Base-by-base conservation (phyloP, 92 coral and sea anemone genomes). In the Galaxea fascicularis region DNA sequence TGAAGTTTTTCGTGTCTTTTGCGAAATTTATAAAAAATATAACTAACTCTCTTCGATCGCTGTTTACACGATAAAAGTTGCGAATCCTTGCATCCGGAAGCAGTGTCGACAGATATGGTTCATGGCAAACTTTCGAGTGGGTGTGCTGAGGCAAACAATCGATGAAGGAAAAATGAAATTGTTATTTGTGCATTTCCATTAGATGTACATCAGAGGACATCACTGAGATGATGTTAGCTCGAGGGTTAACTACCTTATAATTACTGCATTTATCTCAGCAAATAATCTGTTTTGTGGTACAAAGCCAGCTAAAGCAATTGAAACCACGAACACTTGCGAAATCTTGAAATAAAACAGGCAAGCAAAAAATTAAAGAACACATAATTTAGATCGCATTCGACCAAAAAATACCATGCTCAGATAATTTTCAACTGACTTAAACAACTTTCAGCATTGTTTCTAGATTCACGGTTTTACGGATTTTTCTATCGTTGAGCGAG, bases 161-260 rank as follows among this genome's bases (percentile, higher is more conserved):
- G 74, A 52, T 30, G 64, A 65, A 25, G 20, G 28, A 28, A 65
- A 79, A 79, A 66, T 25, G 17, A 53, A 70, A 28, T 53, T 71
- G 53, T 82, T 54, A 82, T 71, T 82, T 71, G 86, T 60, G 27
- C 68, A 17, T 82, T 82, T 71, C 78, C 86, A 82, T 82, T 82
- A 82, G 78, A 45, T 22, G 77, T 69, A 69, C 78, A 69, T 69
- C 67, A 80, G 67, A 80, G 64, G 59, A 41, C 85, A 81, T 53
- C 85, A 82, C 44, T 10, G 78, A 82, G 70, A 70, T 82, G 86
- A 82, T 82, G 78, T 82, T 82, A 82, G 69, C 86, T 82, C 78
- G 78, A 82, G 86, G 78, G 54, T 82, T 82, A 82, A 82, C 86
- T 71, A 71, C 69, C 86, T 57, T 70, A 82, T 82, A 82, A 82